Evolutionary conservation across 2,888 invertebrate species (phyloP).

Genomic region (Prenolepis imparis): DNA sequence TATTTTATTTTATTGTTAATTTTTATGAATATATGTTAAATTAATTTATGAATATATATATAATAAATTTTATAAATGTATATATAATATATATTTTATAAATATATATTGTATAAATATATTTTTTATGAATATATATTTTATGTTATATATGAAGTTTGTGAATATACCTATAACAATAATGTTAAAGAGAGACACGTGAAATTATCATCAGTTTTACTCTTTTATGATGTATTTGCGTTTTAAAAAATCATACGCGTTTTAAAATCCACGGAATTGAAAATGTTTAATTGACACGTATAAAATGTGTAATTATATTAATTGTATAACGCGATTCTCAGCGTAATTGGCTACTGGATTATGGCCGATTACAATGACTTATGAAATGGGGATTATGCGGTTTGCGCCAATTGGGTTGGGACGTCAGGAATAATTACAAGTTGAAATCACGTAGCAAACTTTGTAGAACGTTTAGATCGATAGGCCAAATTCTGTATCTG

Average conservation of each 20-base stretch:
- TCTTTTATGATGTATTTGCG: background rate
- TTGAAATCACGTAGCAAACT: slow-evolving; percentile 52
- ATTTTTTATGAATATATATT: no score
- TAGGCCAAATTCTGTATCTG: slow-evolving; percentile 44
- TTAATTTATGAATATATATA: no score
- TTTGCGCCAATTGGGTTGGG: slow-evolving; percentile 46
- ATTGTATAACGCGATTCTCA: background rate
- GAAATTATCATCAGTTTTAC: background rate
- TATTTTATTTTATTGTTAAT: no score
- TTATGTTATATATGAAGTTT: no score
- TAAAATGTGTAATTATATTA: slow-evolving; percentile 29
- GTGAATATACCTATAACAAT: background rate
- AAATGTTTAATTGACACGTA: slow-evolving; percentile 4
- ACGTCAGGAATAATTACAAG: slow-evolving; percentile 48
- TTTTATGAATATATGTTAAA: no score
- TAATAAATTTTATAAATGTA: no score
- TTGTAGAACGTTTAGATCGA: slow-evolving; percentile 51
- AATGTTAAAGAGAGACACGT: background rate
- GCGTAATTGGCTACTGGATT: slow-evolving; percentile 32
- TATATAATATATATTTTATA: no score
- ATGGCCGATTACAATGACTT: slow-evolving; percentile 44
- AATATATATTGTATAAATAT: no score
- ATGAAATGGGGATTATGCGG: slow-evolving; percentile 49
- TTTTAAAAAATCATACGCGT: background rate
- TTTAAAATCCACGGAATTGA: background rate